Conservation (phyloP, 2,113 vertebrate genomes). For the Tautogolabrus adspersus region DNA sequence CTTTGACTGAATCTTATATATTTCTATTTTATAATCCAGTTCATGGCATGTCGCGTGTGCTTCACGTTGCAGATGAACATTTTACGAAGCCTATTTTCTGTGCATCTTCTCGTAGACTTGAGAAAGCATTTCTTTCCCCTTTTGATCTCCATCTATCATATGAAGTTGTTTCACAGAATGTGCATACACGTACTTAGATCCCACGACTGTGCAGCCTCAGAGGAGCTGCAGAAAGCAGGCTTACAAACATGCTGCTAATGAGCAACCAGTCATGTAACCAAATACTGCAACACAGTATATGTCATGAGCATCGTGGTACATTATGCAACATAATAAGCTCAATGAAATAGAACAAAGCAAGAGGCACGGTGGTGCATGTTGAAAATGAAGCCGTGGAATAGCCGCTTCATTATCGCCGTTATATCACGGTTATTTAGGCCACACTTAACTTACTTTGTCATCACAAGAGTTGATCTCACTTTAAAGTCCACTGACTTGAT, state of each 20-base stretch:
- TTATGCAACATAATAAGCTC: constrained; percentile 5
- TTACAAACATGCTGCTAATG: neutral
- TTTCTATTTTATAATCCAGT: neutral
- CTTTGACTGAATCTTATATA: neutral
- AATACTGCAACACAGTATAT: constrained; percentile 7
- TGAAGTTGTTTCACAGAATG: neutral
- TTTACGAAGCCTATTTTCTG: neutral
- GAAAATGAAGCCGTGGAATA: neutral
- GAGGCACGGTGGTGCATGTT: neutral
- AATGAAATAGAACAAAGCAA: neutral
- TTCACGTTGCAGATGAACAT: neutral
- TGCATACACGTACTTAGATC: neutral
- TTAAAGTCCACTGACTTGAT: no score
- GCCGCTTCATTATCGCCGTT: constrained; percentile 22
- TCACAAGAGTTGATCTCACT: neutral
- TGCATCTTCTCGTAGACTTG: neutral
- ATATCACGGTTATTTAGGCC: neutral
- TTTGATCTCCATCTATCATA: neutral
- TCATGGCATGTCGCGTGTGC: neutral
- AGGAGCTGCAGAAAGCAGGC: constrained; percentile 8
- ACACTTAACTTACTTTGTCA: neutral
- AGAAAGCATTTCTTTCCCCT: neutral
- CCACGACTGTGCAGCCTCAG: neutral
- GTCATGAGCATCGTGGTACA: neutral
- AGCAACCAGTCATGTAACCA: constrained; percentile 9